Conservation (phyloP, 2,797 vertebrate species). For the Emydoidea blandingii region DNA sequence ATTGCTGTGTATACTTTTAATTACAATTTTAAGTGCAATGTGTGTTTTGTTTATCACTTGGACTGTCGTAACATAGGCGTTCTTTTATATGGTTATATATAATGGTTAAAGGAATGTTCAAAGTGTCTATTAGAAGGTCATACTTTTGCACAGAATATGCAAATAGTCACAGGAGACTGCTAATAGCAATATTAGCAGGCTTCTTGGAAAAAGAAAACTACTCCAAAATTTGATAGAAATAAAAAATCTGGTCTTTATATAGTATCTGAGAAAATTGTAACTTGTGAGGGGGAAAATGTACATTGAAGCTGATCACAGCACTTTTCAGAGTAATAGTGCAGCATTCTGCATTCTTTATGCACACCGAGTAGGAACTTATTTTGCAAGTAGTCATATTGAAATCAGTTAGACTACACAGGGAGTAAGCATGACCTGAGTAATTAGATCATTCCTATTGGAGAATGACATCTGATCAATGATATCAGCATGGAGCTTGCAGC, state of each 20-base stretch:
- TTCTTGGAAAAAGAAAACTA: background rate
- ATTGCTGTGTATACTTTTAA: conserved; percentile 24
- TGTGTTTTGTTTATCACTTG: conserved; percentile 51
- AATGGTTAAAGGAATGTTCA: background rate
- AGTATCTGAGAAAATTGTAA: accelerated
- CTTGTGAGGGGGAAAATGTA: background rate
- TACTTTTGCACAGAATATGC: background rate
- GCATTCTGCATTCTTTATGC: background rate
- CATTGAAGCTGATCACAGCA: background rate
- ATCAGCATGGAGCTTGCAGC: accelerated
- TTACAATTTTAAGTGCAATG: conserved; percentile 57
- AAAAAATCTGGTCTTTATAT: background rate
- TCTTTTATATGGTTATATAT: background rate
- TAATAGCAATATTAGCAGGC: background rate
- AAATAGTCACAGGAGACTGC: background rate
- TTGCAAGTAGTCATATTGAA: conserved; percentile 11
- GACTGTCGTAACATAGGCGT: background rate
- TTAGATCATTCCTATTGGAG: conserved; percentile 11
- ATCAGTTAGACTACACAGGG: conserved; percentile 35
- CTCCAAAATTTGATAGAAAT: background rate
- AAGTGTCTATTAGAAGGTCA: background rate
- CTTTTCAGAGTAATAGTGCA: background rate
- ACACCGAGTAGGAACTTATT: background rate
- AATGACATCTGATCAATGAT: conserved; percentile 10
- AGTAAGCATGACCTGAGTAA: conserved; percentile 19